Percentiles rank a stretch among this genome's conserved stretches.
These are phyloP conservation scores for Chaetura pelagica DNA, from an alignment of 2,113 vertebrate genomes.

Conservation along the genomic window DNA sequence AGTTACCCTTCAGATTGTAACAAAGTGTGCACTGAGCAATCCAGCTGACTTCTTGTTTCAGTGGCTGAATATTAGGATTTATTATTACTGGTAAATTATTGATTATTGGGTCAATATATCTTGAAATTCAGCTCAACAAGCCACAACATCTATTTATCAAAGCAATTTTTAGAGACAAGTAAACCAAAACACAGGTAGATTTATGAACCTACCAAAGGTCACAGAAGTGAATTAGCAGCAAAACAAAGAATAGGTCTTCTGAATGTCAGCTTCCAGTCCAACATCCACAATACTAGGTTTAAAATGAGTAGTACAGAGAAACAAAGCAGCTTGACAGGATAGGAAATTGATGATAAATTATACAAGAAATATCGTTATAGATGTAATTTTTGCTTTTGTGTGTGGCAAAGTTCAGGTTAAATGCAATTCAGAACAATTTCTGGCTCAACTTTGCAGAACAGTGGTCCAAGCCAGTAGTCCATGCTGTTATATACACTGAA, in stretches of 20 bases:
- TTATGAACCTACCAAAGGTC: slow-evolving; percentile 35
- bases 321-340: neutral
- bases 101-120: slow-evolving; percentile 26
- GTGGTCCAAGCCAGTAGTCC: neutral
- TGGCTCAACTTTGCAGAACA: neutral
- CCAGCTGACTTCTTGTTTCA: neutral
- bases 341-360: neutral
- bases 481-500: neutral
- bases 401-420: neutral
- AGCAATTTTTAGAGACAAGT: slow-evolving; percentile 13
- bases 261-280: neutral
- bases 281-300: neutral
- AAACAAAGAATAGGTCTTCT: neutral
- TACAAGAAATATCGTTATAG: neutral
- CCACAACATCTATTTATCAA: slow-evolving; percentile 8
- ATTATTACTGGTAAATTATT: slow-evolving; percentile 34
- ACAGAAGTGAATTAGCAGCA: neutral
- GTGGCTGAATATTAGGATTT: slow-evolving; percentile 14
- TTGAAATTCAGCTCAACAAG: slow-evolving; percentile 37
- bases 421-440: neutral
- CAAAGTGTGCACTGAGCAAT: neutral
- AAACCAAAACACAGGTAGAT: slow-evolving; percentile 28
- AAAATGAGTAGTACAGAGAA: neutral
- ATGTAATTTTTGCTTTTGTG: neutral
- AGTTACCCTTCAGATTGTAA: neutral